Evolutionary conservation across 2,113 vertebrate species (phyloP).

Genomic region (Cairina moschata): DNA sequence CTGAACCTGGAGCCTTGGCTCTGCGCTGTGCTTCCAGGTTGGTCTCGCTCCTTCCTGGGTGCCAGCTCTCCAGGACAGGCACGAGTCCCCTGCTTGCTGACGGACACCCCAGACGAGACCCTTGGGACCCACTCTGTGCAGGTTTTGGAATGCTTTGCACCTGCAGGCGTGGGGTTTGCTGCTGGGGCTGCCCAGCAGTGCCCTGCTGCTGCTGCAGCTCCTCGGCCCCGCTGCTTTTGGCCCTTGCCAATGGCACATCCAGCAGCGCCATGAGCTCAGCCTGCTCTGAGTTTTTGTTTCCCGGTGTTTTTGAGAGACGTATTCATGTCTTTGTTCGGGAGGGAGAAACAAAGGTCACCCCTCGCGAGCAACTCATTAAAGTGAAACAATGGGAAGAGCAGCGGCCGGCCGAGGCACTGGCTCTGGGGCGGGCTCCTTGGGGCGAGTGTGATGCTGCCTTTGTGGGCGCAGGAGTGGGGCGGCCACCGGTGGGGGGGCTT

Average conservation of each 20-base stretch:
- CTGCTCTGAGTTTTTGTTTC: constrained; percentile 37
- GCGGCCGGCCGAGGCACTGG: not conserved
- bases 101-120: not conserved
- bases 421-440: not conserved
- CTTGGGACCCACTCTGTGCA: not conserved
- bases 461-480: not conserved
- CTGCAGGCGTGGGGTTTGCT: fast-evolving
- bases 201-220: not conserved
- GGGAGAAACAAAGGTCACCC: constrained; percentile 55
- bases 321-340: constrained; percentile 36
- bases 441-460: constrained; percentile 6
- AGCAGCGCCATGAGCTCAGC: not conserved
- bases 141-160: not conserved
- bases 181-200: not conserved
- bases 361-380: constrained; percentile 39
- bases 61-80: not conserved
- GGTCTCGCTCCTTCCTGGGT: not conserved
- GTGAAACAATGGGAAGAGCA: constrained; percentile 65
- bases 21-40: fast-evolving
- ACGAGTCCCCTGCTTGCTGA: not conserved
- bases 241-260: not conserved
- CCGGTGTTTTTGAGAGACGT: not conserved
- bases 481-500: not conserved
- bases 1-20: not conserved
- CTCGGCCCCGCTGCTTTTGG: not conserved